phyloP scores from a whole-genome alignment of 2,113 vertebrate genomes.

The Eidolon helvum region DNA sequence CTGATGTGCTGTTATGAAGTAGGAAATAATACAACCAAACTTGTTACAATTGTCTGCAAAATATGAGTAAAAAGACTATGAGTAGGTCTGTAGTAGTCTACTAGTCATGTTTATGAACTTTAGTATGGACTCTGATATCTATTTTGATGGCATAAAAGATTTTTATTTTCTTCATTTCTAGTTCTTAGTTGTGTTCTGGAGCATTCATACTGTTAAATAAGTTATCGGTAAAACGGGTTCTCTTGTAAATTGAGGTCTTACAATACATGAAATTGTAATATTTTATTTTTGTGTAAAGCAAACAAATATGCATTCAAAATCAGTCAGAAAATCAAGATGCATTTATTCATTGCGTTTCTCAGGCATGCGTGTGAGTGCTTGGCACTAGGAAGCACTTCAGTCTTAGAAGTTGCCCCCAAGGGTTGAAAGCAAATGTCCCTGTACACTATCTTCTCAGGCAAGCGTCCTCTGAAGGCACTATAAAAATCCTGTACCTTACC shows the following conservation, averaged over 20 bases:
- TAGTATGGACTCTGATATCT: neutral
- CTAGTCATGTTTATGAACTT: neutral
- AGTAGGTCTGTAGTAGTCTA: neutral
- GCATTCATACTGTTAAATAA: neutral
- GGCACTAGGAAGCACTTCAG: neutral
- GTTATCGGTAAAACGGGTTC: neutral
- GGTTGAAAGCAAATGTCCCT: neutral
- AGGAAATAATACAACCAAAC: neutral
- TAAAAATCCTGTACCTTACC: neutral
- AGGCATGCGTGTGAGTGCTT: neutral
- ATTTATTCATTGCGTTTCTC: neutral
- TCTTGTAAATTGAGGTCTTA: neutral
- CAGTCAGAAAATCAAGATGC: neutral
- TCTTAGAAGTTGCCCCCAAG: neutral
- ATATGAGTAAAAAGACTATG: neutral
- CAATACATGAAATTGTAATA: neutral
- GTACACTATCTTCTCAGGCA: neutral
- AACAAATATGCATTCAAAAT: neutral
- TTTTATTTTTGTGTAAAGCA: conserved; percentile 2
- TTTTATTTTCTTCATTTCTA: neutral
- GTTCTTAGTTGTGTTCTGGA: neutral
- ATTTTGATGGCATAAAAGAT: neutral
- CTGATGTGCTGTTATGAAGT: neutral
- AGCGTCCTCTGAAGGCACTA: neutral
- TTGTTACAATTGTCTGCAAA: neutral